Evolutionary conservation across 2,113 vertebrate genomes (phyloP), one percentile per base, ranked within the genome.

Genomic region (Acanthisitta chloris): DNA sequence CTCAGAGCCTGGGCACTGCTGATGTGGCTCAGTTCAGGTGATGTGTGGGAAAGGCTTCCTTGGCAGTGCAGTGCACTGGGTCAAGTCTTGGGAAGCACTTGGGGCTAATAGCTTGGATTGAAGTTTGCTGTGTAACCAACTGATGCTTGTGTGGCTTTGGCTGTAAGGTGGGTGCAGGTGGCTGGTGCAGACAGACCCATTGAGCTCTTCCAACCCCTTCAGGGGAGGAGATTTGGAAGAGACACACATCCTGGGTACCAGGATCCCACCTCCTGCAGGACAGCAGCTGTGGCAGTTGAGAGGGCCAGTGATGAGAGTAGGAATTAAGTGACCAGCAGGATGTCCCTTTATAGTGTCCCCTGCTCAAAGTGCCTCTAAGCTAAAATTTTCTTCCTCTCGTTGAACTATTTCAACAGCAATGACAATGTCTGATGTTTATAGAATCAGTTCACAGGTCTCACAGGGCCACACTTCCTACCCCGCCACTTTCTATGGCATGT

Each of bases 1-100:
- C 62, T 81, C 64, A 80, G 81, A 92, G 71, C 45, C 89, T 10
- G 74, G 90, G 85, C 76, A 33, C 73, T 42, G 74, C 81, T 91
- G 78, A 2, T 55, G 40, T 40, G 79, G 48, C 43, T 92, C 6
- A 4, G 54, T 80, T 77, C 90, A 77, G 33, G 19, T 34, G 54
- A 29, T 6, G 0, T 0, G 4, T 58, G 48, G 72, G 38, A 77
- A 92, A 29, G 81, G 72, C 48, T 80, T 12, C n/a, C 65, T 45
- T 17, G 23, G 24, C n/a, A n/a, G n/a, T 66, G 79, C 43, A 36
- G 59, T 5, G 62, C 49, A 26, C 28, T 0, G 5, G 40, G 58
- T 28, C 65, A 81, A 70, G 74, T n/a, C 52, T 62, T 14, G 3
- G 82, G 42, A 77, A 66, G 14, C 48, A 23, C 52, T 8, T 20